A percentile compares a stretch with the other conserved stretches of the same genome.
Evolutionary conservation across 2,888 invertebrate genomes (phyloP).

Genomic region (Achlya flavicornis): DNA sequence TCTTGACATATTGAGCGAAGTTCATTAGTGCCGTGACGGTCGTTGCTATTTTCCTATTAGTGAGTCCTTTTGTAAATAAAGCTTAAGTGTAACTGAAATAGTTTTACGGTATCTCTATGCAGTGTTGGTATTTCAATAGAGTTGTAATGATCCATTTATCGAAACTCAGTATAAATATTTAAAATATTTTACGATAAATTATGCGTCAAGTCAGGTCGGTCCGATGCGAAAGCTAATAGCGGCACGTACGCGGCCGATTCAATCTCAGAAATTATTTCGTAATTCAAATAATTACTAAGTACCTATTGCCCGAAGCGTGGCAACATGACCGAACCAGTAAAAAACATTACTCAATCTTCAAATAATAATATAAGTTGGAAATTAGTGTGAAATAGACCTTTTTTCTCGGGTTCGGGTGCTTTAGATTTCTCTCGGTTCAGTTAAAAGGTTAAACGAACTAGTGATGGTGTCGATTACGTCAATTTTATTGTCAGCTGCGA

Average conservation of each 20-base stretch:
- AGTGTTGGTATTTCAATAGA: constrained; percentile 61
- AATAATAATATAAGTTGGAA: constrained; percentile 51
- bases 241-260: constrained; percentile 61
- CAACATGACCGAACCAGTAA: constrained; percentile 49
- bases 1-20: constrained; percentile 56
- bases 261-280: constrained; percentile 65
- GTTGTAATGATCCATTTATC: constrained; percentile 16
- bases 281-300: constrained; percentile 66
- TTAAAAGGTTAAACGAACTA: constrained; percentile 27
- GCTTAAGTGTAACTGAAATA: constrained; percentile 67
- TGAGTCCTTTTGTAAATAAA: constrained; percentile 79
- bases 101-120: constrained; percentile 59
- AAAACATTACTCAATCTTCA: constrained; percentile 57
- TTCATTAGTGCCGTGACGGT: constrained; percentile 79
- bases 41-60: constrained; percentile 80
- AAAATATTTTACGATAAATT: constrained; percentile 38
- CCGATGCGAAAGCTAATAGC: constrained; percentile 56
- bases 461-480: constrained; percentile 23
- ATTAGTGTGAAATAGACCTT: constrained; percentile 53
- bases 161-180: constrained; percentile 16
- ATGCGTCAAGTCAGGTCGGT: constrained; percentile 44
- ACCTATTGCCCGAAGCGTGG: constrained; percentile 51
- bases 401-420: constrained; percentile 36
- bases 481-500: neutral
- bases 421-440: constrained; percentile 26